These are phyloP conservation scores for Crossocerus cetratus DNA, from an alignment of 2,888 invertebrate species.

Conservation along the genomic window DNA sequence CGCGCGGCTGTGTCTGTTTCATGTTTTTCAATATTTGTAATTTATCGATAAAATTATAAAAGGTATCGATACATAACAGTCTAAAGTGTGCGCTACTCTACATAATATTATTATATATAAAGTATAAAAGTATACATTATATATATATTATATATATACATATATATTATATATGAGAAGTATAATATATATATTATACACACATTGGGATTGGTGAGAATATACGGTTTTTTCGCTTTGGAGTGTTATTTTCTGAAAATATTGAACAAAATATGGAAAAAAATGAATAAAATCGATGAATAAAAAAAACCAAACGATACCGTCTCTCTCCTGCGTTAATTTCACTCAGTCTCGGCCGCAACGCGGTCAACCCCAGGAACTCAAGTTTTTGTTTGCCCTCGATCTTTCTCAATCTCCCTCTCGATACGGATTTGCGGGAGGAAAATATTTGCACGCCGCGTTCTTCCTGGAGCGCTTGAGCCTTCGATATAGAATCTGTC, in stretches of 20 bases:
- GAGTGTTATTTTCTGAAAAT: conserved; percentile 78
- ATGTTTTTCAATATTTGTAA: conserved; percentile 77
- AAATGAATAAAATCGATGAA: conserved; percentile 75
- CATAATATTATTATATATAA: conserved; percentile 76
- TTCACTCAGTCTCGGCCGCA: conserved; percentile 28
- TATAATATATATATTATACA: conserved; percentile 76
- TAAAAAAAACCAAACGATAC: conserved; percentile 68
- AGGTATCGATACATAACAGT: conserved; percentile 76
- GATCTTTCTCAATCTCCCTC: background rate
- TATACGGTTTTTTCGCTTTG: conserved; percentile 77
- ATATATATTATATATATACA: conserved; percentile 71
- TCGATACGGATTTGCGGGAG: background rate
- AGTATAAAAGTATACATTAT: conserved; percentile 74
- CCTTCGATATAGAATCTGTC: too few relatives aligned
- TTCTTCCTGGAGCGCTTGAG: too few relatives aligned
- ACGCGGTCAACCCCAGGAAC: background rate
- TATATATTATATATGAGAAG: conserved; percentile 73
- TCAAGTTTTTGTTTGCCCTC: background rate
- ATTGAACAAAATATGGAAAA: conserved; percentile 77
- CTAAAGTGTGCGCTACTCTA: conserved; percentile 77
- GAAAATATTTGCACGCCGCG: background rate
- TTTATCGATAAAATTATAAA: conserved; percentile 76
- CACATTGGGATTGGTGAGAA: conserved; percentile 76
- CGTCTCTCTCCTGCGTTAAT: conserved; percentile 37
- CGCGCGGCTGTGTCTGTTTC: conserved; percentile 74